These are phyloP conservation scores for Cheilinus undulatus DNA, from an alignment of 2,113 vertebrate species.

Conservation along the genomic window DNA sequence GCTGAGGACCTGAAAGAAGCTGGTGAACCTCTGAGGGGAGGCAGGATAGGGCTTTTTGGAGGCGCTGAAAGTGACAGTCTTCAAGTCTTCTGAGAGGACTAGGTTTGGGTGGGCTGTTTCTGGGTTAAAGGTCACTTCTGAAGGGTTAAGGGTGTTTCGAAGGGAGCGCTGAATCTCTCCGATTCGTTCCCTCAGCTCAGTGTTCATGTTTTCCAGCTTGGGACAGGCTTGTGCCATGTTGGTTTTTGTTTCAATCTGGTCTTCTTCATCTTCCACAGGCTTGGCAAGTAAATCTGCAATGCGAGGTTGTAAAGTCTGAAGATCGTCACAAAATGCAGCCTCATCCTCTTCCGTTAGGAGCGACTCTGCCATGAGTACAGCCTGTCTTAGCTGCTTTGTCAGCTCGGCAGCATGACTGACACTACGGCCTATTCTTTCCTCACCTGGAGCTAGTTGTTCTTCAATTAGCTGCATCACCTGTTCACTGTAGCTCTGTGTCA, in stretches of 20 bases:
- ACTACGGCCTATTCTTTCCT: slow-evolving; percentile 43
- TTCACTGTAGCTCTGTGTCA: slow-evolving; percentile 52
- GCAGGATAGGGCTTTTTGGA: slow-evolving; percentile 71
- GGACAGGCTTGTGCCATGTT: slow-evolving; percentile 44
- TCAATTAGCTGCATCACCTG: slow-evolving; percentile 70
- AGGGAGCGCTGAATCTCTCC: slow-evolving; percentile 73
- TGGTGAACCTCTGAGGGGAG: slow-evolving; percentile 77
- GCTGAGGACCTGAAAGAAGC: slow-evolving; percentile 82
- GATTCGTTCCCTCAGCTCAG: slow-evolving; percentile 65
- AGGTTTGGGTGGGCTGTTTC: slow-evolving; percentile 82
- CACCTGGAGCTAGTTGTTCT: slow-evolving; percentile 65
- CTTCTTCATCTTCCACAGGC: slow-evolving; percentile 32
- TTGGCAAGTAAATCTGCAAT: slow-evolving; percentile 51
- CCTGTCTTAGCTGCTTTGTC: slow-evolving; percentile 63
- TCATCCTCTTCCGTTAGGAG: slow-evolving; percentile 64
- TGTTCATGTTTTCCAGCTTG: slow-evolving; percentile 70
- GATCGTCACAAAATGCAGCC: slow-evolving; percentile 37
- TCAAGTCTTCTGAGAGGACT: slow-evolving; percentile 80
- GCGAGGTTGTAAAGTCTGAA: slow-evolving; percentile 54
- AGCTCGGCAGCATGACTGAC: slow-evolving; percentile 56
- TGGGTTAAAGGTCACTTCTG: slow-evolving; percentile 82
- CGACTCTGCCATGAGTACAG: slow-evolving; percentile 55
- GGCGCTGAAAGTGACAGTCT: slow-evolving; percentile 73
- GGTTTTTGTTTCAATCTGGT: slow-evolving; percentile 27
- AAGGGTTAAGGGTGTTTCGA: slow-evolving; percentile 78